Evolutionary conservation across 2,888 invertebrate genomes (phyloP), one percentile per base, ranked within the genome.

Genomic region (Heteromurus nitidus): DNA sequence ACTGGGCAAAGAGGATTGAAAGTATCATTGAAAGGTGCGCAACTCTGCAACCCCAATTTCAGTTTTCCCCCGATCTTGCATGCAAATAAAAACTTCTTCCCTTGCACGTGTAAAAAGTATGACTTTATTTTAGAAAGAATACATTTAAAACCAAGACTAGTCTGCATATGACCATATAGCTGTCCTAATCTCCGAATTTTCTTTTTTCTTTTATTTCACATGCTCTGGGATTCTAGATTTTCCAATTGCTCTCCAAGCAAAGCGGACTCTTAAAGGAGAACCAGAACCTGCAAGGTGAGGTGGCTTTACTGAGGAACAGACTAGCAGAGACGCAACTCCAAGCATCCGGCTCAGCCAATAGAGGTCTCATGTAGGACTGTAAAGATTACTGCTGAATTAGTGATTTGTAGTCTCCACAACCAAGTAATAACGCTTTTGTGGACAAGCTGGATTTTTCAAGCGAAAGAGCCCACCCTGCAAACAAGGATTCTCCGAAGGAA

Each of bases 241-340:
- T 87, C 86, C 85, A 85, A 55, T 82, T 87, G 20, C 85, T 87
- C 81, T 85, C 86, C 82, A 86, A 86, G 65, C 87, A 87, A 80
- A 86, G 86, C 65, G 84, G 84, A 65, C 84, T 87, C 74, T 31
- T 87, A 77, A 87, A 85, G 77, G 87, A 87, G 82, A 87, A 87
- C 69, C 86, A 86, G 53, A 82, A 70, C 30, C 67, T 87, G 24
- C 85, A 85, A 47, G 84, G 83, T 68, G 86, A 87, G 83, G 69
- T 86, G 30, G 65, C 84, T 13, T 67, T 80, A 30, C 68, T 85
- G 18, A 85, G 85, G 76, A 83, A 62, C 13, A 75, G 76, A 36
- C 53, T 69, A 22, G 73, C 72, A 20, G 82, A 82, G 50, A 67
- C 80, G 30, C 44, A 80, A 20, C 53, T 50, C n/a, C 70, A 72